A percentile compares a stretch with the other conserved stretches of the same genome.
Evolutionary conservation across 2,888 invertebrate species (phyloP).

Genomic region (Eulithis testata): DNA sequence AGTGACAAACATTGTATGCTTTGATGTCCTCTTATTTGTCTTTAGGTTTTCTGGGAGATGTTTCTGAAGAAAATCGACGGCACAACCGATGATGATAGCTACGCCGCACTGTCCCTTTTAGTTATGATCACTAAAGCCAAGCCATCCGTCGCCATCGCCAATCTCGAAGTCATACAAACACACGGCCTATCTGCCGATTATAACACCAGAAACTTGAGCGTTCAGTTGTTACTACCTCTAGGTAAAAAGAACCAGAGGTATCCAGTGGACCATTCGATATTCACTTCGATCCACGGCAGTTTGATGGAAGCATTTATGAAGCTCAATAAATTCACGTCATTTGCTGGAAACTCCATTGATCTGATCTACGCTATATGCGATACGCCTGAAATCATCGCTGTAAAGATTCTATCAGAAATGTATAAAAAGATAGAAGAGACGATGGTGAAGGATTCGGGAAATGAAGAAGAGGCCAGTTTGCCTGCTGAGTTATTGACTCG

Average conservation of each 20-base stretch:
- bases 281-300: conserved; percentile 66
- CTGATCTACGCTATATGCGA: conserved; percentile 84
- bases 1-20: too few relatives aligned
- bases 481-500: conserved; percentile 77
- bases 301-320: conserved; percentile 78
- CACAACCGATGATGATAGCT: conserved; percentile 88
- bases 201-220: conserved; percentile 65
- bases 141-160: conserved; percentile 86
- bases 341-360: conserved; percentile 81
- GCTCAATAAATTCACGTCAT: conserved; percentile 75
- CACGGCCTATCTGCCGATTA: conserved; percentile 87
- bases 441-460: conserved; percentile 62
- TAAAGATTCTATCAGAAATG: conserved; percentile 78
- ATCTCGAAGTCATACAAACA: conserved; percentile 89
- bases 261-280: conserved; percentile 68
- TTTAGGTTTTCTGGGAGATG: conserved; percentile 92
- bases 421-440: conserved; percentile 72
- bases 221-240: conserved; percentile 67
- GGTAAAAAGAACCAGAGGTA: conserved; percentile 70
- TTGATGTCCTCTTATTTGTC: not conserved
- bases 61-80: conserved; percentile 90
- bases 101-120: conserved; percentile 90
- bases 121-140: conserved; percentile 88
- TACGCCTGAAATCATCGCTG: conserved; percentile 80
- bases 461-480: conserved; percentile 63